Evolutionary conservation across 2,797 vertebrate genomes (phyloP), one percentile per base, ranked within the genome.

Genomic region (Eospalax fontanierii): DNA sequence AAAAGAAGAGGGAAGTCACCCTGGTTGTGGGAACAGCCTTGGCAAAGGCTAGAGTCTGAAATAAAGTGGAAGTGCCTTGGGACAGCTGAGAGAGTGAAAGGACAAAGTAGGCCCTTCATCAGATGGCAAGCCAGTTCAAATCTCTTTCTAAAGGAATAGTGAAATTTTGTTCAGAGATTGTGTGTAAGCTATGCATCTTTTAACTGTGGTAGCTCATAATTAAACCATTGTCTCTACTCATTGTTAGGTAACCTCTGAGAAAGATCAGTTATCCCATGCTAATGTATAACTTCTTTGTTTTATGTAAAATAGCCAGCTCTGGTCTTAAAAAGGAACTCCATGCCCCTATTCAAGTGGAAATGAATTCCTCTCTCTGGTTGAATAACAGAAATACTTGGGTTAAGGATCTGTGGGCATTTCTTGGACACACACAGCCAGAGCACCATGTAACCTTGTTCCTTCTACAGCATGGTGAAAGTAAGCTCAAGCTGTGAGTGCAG

Each of bases 251-350:
- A 75, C 94, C 95, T 59, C 84, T 94, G 78, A 96, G 95, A 91
- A 95, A 96, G 93, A 84, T 85, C 94, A 94, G 91, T 94, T 93
- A 93, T 65, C 92, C 89, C 82, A 87, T 68, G 93, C 93, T 97
- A 95, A 97, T 97, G 95, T 94, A 91, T 96, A 95, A 95, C 95
- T 83, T 91, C 97, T 97, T 97, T 97, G 97, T 97, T 96, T 95
- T 90, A 87, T 90, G 93, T 90, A 96, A 97, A 97, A 96, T 74
- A 95, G 92, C 33, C 85, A 81, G 91, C 88, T 95, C 82, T 46
- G 33, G 82, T 83, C 93, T 86, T n/a, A 88, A 92, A 85, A 96
- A 91, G 66, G 80, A 95, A 85, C 78, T 95, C 83, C 75, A 22
- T 93, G 88, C 66, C 70, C 96, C 96, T 96, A 95, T 97, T 97